Conservation (phyloP, 2,888 invertebrate species). For the Gymnocheta viridis region DNA sequence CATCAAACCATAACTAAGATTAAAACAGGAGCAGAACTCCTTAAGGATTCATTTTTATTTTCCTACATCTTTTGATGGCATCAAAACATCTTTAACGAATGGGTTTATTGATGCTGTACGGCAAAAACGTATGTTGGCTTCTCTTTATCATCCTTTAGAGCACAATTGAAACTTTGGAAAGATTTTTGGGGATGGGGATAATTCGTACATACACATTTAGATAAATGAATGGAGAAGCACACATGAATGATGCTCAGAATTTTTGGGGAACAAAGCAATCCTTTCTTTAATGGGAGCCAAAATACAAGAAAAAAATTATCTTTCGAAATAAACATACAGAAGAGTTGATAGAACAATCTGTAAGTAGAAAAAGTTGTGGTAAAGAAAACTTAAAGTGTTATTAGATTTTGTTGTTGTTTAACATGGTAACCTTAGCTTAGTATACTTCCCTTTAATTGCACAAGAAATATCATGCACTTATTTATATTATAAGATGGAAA, state of each 20-base stretch:
- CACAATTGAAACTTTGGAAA: constrained; percentile 2
- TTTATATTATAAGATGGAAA: background rate
- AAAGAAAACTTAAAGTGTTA: too few species aligned
- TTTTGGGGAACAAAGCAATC: background rate
- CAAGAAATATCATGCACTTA: constrained; percentile 7
- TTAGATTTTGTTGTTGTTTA: too few species aligned
- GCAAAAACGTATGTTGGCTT: background rate
- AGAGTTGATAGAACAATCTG: background rate
- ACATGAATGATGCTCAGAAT: background rate
- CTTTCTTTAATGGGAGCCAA: background rate
- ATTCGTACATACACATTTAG: background rate
- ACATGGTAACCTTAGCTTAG: too few species aligned
- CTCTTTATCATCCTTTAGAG: background rate
- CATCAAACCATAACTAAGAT: constrained; percentile 28
- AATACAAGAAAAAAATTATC: background rate
- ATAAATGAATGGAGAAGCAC: background rate
- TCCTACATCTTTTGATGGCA: background rate
- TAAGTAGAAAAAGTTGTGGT: background rate
- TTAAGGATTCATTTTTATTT: constrained; percentile 3
- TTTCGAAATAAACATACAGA: background rate
- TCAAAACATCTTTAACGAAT: background rate
- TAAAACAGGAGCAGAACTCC: constrained; percentile 3
- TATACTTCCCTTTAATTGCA: constrained; percentile 14
- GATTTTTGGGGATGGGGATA: background rate
- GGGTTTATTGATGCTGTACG: background rate